A percentile compares a stretch with the other conserved stretches of the same genome.
phyloP scores from a whole-genome alignment of 2,113 vertebrate species.

The Pygoscelis adeliae region DNA sequence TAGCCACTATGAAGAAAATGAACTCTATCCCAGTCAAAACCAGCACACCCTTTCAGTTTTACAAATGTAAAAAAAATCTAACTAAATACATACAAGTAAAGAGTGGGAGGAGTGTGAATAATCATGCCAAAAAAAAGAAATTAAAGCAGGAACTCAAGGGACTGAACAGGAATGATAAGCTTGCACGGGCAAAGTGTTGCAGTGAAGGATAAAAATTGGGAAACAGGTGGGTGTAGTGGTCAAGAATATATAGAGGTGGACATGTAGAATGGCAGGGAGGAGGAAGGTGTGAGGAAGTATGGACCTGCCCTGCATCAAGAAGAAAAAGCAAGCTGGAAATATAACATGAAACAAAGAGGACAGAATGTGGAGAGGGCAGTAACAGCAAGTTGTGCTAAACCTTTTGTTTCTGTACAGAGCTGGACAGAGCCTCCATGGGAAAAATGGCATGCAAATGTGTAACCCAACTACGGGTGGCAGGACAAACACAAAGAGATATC shows the following conservation, averaged over 20 bases:
- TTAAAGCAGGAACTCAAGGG: not conserved
- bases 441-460: not conserved
- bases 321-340: not conserved
- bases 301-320: not conserved
- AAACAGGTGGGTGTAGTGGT: rapidly evolving
- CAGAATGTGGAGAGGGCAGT: not conserved
- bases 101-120: not conserved
- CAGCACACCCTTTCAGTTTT: not conserved
- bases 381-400: not conserved
- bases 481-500: not conserved
- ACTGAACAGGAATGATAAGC: not conserved
- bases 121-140: not conserved
- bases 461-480: not conserved
- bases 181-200: not conserved
- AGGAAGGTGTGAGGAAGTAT: not conserved
- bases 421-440: not conserved
- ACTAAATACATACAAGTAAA: not conserved
- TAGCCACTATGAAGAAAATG: too few species aligned
- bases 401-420: not conserved
- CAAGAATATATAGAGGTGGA: not conserved
- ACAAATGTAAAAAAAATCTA: not conserved
- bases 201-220: not conserved
- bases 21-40: too few species aligned
- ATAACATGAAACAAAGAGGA: not conserved
- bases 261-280: not conserved